Evolutionary conservation across 1,140 invertebrate species (phyloP).

Genomic region (Diuraphis noxia): DNA sequence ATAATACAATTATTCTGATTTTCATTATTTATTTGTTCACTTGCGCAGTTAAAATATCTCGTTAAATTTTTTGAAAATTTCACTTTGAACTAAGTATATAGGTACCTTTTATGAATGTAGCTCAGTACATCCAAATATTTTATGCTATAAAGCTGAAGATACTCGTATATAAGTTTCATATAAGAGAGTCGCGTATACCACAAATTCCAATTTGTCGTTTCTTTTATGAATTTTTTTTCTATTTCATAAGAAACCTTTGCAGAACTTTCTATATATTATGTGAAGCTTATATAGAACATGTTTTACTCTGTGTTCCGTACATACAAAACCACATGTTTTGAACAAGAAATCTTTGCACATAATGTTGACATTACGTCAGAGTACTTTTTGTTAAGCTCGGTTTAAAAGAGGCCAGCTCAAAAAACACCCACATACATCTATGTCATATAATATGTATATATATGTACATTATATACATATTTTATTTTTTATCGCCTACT

Average conservation of each 20-base stretch:
- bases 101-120: too few species aligned
- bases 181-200: background rate
- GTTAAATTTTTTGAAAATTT: background rate
- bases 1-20: background rate
- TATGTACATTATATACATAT: background rate
- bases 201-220: background rate
- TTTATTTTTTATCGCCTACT: constrained; percentile 30
- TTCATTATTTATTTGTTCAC: background rate
- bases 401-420: background rate
- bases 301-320: background rate
- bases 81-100: background rate
- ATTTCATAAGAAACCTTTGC: background rate
- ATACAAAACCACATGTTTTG: background rate
- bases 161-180: background rate
- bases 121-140: background rate
- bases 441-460: too few species aligned
- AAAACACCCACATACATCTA: background rate
- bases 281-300: background rate
- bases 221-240: background rate
- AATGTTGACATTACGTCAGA: background rate
- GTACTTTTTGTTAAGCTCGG: constrained; percentile 13
- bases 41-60: background rate
- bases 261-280: background rate
- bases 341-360: background rate
- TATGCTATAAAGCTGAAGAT: background rate